Evolutionary conservation across 2,888 invertebrate genomes (phyloP).

Genomic region (Drosophila mimetica): DNA sequence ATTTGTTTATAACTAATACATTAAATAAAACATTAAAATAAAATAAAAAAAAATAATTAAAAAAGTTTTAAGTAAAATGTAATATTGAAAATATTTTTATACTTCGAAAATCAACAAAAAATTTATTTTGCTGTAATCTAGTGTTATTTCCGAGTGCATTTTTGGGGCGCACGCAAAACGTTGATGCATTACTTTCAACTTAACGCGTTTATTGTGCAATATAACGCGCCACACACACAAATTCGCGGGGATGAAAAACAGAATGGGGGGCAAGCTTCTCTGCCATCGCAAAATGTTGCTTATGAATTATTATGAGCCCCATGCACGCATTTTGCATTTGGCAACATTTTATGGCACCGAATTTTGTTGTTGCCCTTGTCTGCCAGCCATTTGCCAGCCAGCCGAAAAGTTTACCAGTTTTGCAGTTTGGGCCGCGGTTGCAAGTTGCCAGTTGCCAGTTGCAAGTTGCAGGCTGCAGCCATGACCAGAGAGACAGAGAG

Average conservation of each 20-base stretch:
- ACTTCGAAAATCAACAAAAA: too few relatives aligned
- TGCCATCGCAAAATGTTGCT: slow-evolving; percentile 75
- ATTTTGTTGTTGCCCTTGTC: slow-evolving; percentile 67
- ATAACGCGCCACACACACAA: slow-evolving; percentile 41
- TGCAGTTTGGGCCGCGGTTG: slow-evolving; percentile 4
- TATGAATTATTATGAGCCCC: slow-evolving; percentile 78
- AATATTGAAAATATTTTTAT: too few relatives aligned
- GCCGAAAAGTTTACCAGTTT: slow-evolving; percentile 51
- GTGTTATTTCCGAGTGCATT: slow-evolving; percentile 17
- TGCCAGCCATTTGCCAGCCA: slow-evolving; percentile 72
- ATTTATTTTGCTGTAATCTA: slow-evolving; percentile 1
- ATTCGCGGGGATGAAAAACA: neutral
- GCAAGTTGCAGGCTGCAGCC: slow-evolving; percentile 29
- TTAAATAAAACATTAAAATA: too few relatives aligned
- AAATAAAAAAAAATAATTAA: too few relatives aligned
- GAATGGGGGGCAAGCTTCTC: slow-evolving; percentile 2
- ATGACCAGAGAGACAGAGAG: slow-evolving; percentile 18
- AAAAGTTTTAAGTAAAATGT: too few relatives aligned
- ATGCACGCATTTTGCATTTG: slow-evolving; percentile 72
- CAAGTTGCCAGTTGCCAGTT: slow-evolving; percentile 26
- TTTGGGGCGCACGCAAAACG: slow-evolving; percentile 32
- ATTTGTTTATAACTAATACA: too few relatives aligned
- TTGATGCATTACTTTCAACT: slow-evolving; percentile 80
- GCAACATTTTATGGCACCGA: slow-evolving; percentile 77
- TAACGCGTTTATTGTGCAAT: slow-evolving; percentile 74